These are phyloP conservation scores for Ascaphus truei DNA, from an alignment of 2,113 vertebrate species.

Conservation along the genomic window DNA sequence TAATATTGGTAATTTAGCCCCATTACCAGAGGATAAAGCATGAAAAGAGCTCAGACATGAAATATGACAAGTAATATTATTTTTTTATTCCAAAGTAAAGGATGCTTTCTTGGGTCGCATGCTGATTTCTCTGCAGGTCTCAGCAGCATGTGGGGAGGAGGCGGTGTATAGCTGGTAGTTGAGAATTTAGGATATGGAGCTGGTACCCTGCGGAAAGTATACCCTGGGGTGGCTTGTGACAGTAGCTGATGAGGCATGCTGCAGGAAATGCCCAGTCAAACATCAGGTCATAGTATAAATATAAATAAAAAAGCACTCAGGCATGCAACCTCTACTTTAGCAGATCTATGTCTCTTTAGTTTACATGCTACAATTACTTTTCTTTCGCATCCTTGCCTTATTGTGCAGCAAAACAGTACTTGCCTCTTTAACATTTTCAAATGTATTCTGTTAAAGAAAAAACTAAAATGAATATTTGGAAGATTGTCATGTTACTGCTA, in stretches of 20 bases:
- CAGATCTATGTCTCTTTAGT: no score
- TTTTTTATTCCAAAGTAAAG: slow-evolving; percentile 84
- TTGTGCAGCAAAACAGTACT: no score
- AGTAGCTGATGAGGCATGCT: slow-evolving; percentile 72
- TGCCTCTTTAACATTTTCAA: no score
- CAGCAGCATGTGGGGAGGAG: slow-evolving; percentile 54
- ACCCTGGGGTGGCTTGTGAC: slow-evolving; percentile 61
- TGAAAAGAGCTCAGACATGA: slow-evolving; percentile 87
- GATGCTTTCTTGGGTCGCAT: slow-evolving; percentile 79
- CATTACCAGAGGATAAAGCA: slow-evolving; percentile 87
- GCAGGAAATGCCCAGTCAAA: slow-evolving; percentile 71
- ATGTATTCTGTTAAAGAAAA: no score
- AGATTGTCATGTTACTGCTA: no score
- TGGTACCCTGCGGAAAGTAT: slow-evolving; percentile 63
- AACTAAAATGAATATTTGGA: no score
- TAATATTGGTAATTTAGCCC: slow-evolving; percentile 89
- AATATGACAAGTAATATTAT: slow-evolving; percentile 91
- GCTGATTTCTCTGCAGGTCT: slow-evolving; percentile 78
- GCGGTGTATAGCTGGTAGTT: slow-evolving; percentile 63
- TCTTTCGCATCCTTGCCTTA: no score
- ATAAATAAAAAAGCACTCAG: slow-evolving; percentile 47
- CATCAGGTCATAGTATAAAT: slow-evolving; percentile 60
- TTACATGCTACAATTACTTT: no score
- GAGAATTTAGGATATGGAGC: slow-evolving; percentile 58
- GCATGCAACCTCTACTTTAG: slow-evolving; percentile 57